Evolutionary conservation across 2,797 vertebrate species (phyloP).

Genomic region (Moxostoma hubbsi): DNA sequence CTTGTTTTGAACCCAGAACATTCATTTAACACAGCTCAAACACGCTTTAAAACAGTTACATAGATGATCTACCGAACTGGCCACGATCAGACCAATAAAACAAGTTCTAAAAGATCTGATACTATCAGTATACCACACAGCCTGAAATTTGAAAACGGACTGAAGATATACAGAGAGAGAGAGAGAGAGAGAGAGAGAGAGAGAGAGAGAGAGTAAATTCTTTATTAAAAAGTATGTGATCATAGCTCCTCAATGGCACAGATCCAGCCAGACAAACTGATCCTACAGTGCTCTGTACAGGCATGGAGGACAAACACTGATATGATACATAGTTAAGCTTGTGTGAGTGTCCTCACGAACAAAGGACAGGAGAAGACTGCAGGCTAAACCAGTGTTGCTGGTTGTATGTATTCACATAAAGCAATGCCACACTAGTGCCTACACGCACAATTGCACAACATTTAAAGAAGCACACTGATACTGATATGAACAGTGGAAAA

Average conservation of each 20-base stretch:
- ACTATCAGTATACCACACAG: constrained; percentile 40
- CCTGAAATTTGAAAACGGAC: constrained; percentile 43
- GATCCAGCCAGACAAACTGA: constrained; percentile 22
- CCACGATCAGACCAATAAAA: background rate
- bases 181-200: too few species aligned
- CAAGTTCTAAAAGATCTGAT: constrained; percentile 9
- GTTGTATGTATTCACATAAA: background rate
- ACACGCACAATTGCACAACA: background rate
- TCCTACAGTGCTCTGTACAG: constrained; percentile 12
- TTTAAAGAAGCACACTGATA: background rate
- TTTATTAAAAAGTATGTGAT: constrained; percentile 47
- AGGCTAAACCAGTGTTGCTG: background rate
- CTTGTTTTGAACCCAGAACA: background rate
- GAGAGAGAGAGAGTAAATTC: constrained; percentile 30
- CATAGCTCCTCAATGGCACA: constrained; percentile 21
- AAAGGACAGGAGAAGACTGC: background rate
- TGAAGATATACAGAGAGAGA: background rate
- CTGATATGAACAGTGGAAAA: background rate
- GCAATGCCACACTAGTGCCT: background rate
- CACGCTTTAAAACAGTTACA: background rate
- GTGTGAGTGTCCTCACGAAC: constrained; percentile 2
- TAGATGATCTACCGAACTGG: background rate
- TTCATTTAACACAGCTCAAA: background rate
- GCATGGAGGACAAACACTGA: constrained; percentile 36
- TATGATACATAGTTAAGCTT: constrained; percentile 24